Evolutionary conservation across 2,797 vertebrate species (phyloP), one percentile per base, ranked within the genome.

Genomic region (Mergus octosetaceus): DNA sequence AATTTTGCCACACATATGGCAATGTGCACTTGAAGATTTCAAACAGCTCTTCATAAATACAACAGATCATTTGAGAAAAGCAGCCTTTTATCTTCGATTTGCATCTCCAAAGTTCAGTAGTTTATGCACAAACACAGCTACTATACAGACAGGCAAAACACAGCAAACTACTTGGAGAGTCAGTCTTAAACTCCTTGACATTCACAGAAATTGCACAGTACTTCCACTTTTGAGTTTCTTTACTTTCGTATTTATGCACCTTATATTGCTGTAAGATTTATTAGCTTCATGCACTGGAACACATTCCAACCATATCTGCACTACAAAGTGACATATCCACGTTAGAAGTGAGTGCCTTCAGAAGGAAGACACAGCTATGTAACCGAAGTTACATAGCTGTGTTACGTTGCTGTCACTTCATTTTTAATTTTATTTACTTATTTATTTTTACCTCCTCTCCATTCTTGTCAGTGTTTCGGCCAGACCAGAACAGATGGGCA

Each of bases 401-500:
- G 43, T 20, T 27, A 60, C 1, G 0, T 41, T 21, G 47, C 8
- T 54, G 8, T 30, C 1, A 1, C 51, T 93, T 77, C 28, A 25
- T 6, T 7, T 58, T 92, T 65, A 99, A 99, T 49, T 49, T 49
- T 49, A 51, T 51, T 51, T 51, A 14, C 49, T 14, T 51, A 25
- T 25, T 51, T 51, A 51, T 8, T 58, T 92, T 65, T 78, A 99
- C 99, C 99, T 99, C 99, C 89, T 99, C 99, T 7, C 99, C 99
- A 5, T 98, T 99, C 96, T 98, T 99, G 95, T 99, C 99, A 1
- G 99, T 99, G 98, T 99, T 99, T 95, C 98, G 98, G 13, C 99
- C 99, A 5, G 99, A 99, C 99, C 99, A 99, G 93, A 99, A 99
- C 75, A 99, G 98, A 77, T 99, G 99, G 18, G 99, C 99, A 14